Evolutionary conservation across 2,888 invertebrate species (phyloP), one percentile per base, ranked within the genome.

Genomic region (Mesoligia furuncula): DNA sequence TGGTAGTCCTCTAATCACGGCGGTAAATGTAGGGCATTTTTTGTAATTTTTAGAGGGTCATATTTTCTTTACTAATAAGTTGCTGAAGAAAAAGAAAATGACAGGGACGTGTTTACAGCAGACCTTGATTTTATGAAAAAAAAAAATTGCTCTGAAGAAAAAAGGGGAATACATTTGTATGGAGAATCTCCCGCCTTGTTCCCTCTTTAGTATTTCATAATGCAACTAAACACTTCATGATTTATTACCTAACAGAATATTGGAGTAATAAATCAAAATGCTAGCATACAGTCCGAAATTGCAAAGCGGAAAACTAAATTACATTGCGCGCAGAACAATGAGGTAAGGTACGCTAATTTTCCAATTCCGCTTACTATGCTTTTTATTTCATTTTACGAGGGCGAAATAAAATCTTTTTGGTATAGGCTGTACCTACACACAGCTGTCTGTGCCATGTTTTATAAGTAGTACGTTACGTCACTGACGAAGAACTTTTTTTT

Each of bases 351-450:
- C 36, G 45, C 72, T 70, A 79, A 84, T 86, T 79, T 73, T 74
- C 54, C 76, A 84, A 80, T 77, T 71, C 62, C 7, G 70, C 67
- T 64, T 66, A 57, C 59, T 54, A 11, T 42, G 69, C 70, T 61
- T 73, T 81, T 73, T 77, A 73, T 85, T 68, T 68, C 27, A 76
- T 77, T 86, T 85, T 77, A 85, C 67, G 78, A 78, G 61, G 27
- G 68, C 15, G 51, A n/a, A 76, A 72, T 76, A 85, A 79, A 85
- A 83, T 73, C 20, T 83, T 77, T 79, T 79, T 81, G 75, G 39
- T 79, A 75, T 80, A 75, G 85, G 73, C 75, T 65, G 78, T 77
- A 67, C n/a, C n/a, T n/a, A n/a, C 42, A 45, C 45, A 70, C 72
- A 78, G 73, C 66, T 75, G 78, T 67, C 62, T 76, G 39, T 74